phyloP scores from a whole-genome alignment of 2,113 vertebrate genomes.

The Lagopus muta region DNA sequence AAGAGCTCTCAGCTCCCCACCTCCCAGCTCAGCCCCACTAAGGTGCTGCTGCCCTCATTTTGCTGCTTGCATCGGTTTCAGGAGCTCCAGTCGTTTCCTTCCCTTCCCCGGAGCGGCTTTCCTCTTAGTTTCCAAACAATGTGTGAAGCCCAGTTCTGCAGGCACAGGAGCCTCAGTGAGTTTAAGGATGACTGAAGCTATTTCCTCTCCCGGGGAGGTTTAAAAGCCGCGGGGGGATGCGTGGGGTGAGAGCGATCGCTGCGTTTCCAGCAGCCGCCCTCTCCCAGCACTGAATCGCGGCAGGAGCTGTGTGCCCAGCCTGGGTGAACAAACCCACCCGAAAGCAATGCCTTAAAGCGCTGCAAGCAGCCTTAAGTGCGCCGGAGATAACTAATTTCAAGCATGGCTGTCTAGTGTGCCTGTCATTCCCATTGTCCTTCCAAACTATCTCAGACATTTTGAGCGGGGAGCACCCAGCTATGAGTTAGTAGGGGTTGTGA shows the following conservation, averaged over 20 bases:
- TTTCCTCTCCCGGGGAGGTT: constrained; percentile 56
- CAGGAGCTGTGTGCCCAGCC: constrained; percentile 68
- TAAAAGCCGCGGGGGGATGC: constrained; percentile 62
- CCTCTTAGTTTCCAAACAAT: constrained; percentile 35
- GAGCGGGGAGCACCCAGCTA: constrained; percentile 77
- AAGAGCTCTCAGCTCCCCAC: constrained; percentile 13
- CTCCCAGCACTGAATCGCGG: constrained; percentile 71
- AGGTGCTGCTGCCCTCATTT: neutral
- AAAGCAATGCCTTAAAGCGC: constrained; percentile 71
- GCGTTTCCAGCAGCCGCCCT: constrained; percentile 72
- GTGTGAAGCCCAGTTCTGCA: constrained; percentile 54
- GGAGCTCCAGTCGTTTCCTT: neutral
- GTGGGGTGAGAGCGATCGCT: constrained; percentile 63
- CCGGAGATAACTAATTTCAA: constrained; percentile 77
- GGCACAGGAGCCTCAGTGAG: constrained; percentile 24
- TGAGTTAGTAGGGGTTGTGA: constrained; percentile 82
- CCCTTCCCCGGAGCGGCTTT: neutral
- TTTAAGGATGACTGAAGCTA: constrained; percentile 68
- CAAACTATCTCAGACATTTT: constrained; percentile 88
- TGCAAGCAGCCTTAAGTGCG: constrained; percentile 67
- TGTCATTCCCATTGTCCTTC: constrained; percentile 83
- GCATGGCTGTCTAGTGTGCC: constrained; percentile 82
- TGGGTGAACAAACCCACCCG: constrained; percentile 68
- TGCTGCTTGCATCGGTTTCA: neutral
- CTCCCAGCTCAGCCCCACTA: neutral